Percentiles rank a stretch among this genome's conserved stretches.
phyloP scores from a whole-genome alignment of 2,888 invertebrate species.

The Tortricodes alternella region DNA sequence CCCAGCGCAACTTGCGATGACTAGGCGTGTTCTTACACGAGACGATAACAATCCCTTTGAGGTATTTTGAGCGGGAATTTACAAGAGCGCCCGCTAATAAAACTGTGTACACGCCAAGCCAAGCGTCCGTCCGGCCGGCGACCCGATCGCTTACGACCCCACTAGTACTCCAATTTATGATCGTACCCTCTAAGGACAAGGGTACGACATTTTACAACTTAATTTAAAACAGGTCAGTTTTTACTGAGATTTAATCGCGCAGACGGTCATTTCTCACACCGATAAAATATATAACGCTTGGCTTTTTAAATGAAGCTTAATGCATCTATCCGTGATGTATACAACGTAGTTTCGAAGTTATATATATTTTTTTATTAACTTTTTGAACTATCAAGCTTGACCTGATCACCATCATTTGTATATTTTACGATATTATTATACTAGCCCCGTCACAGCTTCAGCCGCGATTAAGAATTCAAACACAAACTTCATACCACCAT shows the following conservation, averaged over 20 bases:
- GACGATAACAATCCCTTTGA: slow-evolving; percentile 69
- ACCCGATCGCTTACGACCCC: slow-evolving; percentile 66
- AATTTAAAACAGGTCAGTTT: slow-evolving; percentile 65
- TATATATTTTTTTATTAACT: no score
- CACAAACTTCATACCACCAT: no score
- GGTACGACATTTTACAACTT: slow-evolving; percentile 71
- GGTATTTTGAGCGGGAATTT: slow-evolving; percentile 69
- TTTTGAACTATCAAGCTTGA: no score
- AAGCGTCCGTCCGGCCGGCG: slow-evolving; percentile 58
- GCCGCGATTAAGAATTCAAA: no score
- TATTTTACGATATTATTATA: no score
- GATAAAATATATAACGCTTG: slow-evolving; percentile 33
- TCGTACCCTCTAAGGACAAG: slow-evolving; percentile 62
- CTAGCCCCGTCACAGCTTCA: no score
- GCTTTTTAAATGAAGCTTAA: slow-evolving; percentile 10
- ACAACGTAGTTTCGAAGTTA: not conserved
- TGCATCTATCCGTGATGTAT: slow-evolving; percentile 8
- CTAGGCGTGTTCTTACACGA: slow-evolving; percentile 46
- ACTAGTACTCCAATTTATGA: slow-evolving; percentile 70
- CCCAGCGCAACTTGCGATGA: slow-evolving; percentile 42
- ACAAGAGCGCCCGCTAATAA: slow-evolving; percentile 69
- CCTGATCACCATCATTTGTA: no score
- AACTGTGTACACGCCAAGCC: slow-evolving; percentile 66
- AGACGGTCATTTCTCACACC: slow-evolving; percentile 36
- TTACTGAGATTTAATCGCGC: slow-evolving; percentile 46